Evolutionary conservation across 1,140 invertebrate genomes (phyloP), one percentile per base, ranked within the genome.

Genomic region (Drosophila sturtevanti): DNA sequence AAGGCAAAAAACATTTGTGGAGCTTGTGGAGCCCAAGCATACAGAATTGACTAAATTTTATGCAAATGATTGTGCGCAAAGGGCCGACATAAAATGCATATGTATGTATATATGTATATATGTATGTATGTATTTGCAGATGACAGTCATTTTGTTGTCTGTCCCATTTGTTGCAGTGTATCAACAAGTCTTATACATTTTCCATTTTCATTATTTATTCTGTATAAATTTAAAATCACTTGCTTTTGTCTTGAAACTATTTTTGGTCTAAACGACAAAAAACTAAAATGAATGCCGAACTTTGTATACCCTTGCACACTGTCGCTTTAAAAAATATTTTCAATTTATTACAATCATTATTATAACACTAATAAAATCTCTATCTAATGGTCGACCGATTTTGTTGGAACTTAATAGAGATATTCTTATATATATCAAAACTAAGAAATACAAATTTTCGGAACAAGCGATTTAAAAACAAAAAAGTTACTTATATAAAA

Each of bases 21-120:
- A 6, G 27, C 27, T 31, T 31, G 27, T 4, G 27, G n/a, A n/a
- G n/a, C n/a, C 5, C 7, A 0, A 31, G 27, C 27, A 31, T 31
- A 21, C 18, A 2, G 41, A 48, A 48, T 48, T 48, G 41, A 48
- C 21, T 48, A 48, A 48, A 48, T 48, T 48, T 48, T 48, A 48
- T 48, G 41, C 41, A 48, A 48, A 48, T 48, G 41, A 48, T 14
- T 48, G 41, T 44, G 7, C 14, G n/a, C n/a, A n/a, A 10, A 34
- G 41, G 41, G 41, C 16, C 41, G 41, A 44, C 41, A 18, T 18
- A 44, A 44, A 44, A 44, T 44, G 41, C 41, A 21, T 48, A 48
- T 48, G 10, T 31, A 31, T 31, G 27, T 3, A 6, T 31, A 6
- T 31, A 31, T 31, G 6, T 31, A 31, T 1, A 1, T 31, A 31